Conservation (phyloP, 2,113 vertebrate species). For the Urocolius indicus region DNA sequence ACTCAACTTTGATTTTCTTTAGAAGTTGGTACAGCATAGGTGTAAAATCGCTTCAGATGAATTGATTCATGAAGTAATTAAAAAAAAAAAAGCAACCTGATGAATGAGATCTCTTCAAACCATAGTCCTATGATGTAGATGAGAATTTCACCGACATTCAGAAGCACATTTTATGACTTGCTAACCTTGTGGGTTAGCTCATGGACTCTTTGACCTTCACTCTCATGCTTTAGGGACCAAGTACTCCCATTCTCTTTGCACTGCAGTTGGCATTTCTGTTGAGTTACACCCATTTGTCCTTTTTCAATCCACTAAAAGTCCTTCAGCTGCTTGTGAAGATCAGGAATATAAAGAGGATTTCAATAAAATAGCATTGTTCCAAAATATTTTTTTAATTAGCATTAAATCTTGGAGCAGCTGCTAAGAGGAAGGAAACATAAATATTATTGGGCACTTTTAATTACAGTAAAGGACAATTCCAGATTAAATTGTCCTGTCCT, state of each 20-base stretch:
- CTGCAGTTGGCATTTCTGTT: neutral
- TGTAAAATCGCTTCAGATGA: constrained; percentile 3
- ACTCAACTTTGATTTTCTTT: neutral
- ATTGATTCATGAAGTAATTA: neutral
- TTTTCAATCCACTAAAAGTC: neutral
- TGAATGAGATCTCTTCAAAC: neutral
- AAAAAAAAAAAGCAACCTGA: neutral
- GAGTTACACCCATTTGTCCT: neutral
- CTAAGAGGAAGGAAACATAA: constrained; percentile 61
- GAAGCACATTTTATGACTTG: neutral
- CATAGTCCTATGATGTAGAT: neutral
- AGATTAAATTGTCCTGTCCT: constrained; percentile 9
- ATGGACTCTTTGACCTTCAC: neutral
- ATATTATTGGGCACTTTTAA: constrained; percentile 71
- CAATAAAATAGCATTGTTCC: constrained; percentile 55
- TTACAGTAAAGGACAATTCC: constrained; percentile 61
- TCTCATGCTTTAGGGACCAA: neutral
- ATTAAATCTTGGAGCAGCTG: constrained; percentile 69
- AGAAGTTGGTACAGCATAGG: neutral
- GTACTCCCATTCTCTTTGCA: neutral
- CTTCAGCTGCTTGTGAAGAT: constrained; percentile 53
- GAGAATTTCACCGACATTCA: neutral
- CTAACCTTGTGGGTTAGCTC: neutral
- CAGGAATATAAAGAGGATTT: constrained; percentile 25
- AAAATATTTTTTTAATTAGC: constrained; percentile 64